A percentile compares a stretch with the other conserved stretches of the same genome.
These are phyloP conservation scores for Zapornia atra DNA, from an alignment of 2,113 vertebrate genomes.

Conservation along the genomic window DNA sequence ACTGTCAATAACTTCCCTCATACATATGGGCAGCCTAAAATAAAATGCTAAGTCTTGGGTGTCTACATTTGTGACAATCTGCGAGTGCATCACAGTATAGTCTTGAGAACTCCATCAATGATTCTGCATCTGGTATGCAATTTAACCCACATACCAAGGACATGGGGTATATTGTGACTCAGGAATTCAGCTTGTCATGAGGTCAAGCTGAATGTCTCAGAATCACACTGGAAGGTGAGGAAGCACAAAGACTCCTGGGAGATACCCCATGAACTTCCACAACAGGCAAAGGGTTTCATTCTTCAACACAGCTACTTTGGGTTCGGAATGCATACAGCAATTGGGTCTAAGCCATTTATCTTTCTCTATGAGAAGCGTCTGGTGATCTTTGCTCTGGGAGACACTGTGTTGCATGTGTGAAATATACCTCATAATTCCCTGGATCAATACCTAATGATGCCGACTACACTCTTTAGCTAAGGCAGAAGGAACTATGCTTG, in stretches of 20 bases:
- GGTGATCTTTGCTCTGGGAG: background rate
- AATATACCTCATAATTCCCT: background rate
- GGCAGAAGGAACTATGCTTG: background rate
- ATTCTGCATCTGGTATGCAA: background rate
- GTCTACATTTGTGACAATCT: slow-evolving; percentile 56
- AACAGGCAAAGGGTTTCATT: background rate
- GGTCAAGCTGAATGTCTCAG: background rate
- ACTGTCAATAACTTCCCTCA: background rate
- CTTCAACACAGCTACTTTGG: background rate
- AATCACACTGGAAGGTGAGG: background rate
- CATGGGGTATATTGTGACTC: background rate
- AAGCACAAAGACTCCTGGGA: background rate
- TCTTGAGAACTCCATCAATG: slow-evolving; percentile 42
- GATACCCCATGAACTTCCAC: background rate
- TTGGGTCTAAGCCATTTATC: background rate
- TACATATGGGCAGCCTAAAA: slow-evolving; percentile 47
- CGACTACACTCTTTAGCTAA: background rate
- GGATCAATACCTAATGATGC: background rate
- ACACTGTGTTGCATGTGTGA: fast-evolving
- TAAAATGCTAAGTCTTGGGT: slow-evolving; percentile 52
- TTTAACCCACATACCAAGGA: slow-evolving; percentile 31
- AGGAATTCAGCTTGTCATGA: slow-evolving; percentile 1
- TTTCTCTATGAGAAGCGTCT: background rate
- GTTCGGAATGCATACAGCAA: background rate
- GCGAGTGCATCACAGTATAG: slow-evolving; percentile 46